These are phyloP conservation scores for Allygus modestus DNA, from an alignment of 2,888 invertebrate species.

Conservation along the genomic window DNA sequence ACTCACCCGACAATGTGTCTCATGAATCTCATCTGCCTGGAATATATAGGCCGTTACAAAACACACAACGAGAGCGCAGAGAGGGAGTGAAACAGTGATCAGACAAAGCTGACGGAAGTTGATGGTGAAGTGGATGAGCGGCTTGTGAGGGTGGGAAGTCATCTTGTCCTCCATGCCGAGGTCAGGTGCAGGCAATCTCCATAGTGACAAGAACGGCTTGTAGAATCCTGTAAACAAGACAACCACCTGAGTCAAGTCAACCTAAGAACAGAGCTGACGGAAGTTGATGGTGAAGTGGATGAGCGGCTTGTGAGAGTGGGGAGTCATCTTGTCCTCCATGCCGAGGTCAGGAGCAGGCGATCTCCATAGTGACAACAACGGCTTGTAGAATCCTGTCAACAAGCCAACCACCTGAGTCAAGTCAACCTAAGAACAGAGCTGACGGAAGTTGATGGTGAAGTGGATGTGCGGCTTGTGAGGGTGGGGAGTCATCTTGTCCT, in stretches of 20 bases:
- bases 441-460: slow-evolving; percentile 81
- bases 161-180: slow-evolving; percentile 28
- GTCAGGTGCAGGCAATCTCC: slow-evolving; percentile 23
- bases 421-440: slow-evolving; percentile 86
- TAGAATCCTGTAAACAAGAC: background rate
- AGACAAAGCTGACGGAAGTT: slow-evolving; percentile 90
- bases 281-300: slow-evolving; percentile 78
- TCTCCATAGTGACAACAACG: background rate
- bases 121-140: slow-evolving; percentile 71
- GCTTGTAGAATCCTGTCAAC: background rate
- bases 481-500: slow-evolving; percentile 20
- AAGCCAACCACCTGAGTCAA: background rate
- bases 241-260: too few species aligned
- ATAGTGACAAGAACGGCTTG: background rate
- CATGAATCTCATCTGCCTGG: slow-evolving; percentile 95
- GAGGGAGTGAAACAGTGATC: slow-evolving; percentile 90
- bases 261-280: slow-evolving; percentile 88
- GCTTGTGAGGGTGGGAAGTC: slow-evolving; percentile 5
- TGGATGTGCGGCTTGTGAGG: slow-evolving; percentile 58
- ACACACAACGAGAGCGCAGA: slow-evolving; percentile 90
- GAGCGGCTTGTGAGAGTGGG: slow-evolving; percentile 8
- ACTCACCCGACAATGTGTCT: slow-evolving; percentile 95
- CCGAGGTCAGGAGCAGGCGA: slow-evolving; percentile 19
- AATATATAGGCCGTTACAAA: slow-evolving; percentile 93
- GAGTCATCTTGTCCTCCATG: slow-evolving; percentile 38